Conservation (phyloP, 2,797 vertebrate species). For the Meriones psammophilus region DNA sequence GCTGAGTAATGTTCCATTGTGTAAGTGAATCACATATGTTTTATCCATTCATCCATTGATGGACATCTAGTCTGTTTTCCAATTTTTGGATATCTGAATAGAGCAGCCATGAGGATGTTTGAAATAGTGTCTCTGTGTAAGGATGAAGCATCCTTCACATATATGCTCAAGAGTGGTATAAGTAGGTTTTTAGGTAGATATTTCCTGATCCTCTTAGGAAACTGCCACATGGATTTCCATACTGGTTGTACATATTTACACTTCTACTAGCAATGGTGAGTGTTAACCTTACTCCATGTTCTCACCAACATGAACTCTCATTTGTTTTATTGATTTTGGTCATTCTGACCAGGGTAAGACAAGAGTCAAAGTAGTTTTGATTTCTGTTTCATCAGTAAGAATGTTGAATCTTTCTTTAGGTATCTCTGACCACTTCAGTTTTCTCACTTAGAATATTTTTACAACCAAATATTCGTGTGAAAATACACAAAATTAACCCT, state of each 20-base stretch:
- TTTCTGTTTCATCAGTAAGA: neutral
- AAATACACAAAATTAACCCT: neutral
- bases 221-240: neutral
- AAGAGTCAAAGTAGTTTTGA: neutral
- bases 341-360: neutral
- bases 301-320: neutral
- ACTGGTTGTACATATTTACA: neutral
- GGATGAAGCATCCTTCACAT: neutral
- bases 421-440: neutral
- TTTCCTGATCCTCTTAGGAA: neutral
- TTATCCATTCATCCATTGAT: neutral
- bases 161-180: neutral
- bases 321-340: neutral
- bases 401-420: neutral
- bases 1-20: neutral
- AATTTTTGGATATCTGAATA: neutral
- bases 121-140: neutral
- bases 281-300: neutral
- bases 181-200: neutral
- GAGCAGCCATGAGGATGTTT: neutral
- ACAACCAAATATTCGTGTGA: neutral
- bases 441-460: neutral
- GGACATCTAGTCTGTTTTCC: neutral
- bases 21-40: neutral
- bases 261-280: neutral